Conservation (phyloP, 1,140 invertebrate species). For the Ridgeia piscesae region DNA sequence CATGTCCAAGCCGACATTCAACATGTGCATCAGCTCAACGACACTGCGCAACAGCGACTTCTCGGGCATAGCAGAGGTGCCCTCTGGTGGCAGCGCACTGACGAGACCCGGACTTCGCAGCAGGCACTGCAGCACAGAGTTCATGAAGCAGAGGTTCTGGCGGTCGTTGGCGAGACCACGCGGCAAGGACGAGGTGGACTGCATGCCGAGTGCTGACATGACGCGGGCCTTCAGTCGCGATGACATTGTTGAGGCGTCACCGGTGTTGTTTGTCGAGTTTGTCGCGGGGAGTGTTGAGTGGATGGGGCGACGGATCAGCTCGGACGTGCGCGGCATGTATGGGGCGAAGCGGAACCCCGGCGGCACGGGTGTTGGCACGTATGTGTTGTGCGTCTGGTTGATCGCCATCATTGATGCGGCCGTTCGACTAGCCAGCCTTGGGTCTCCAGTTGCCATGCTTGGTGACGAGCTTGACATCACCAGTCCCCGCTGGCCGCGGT, state of each 20-base stretch:
- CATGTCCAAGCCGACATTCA: background rate
- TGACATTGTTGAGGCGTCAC: conserved; percentile 19
- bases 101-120: conserved; percentile 44
- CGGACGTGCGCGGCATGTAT: conserved; percentile 32
- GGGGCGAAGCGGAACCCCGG: conserved; percentile 7
- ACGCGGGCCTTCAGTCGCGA: conserved; percentile 37
- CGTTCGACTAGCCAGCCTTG: background rate
- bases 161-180: conserved; percentile 49
- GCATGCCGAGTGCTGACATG: conserved; percentile 44
- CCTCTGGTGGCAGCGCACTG: background rate
- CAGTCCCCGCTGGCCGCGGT: background rate
- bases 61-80: background rate
- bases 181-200: conserved; percentile 32
- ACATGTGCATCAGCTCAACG: background rate
- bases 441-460: background rate
- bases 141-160: conserved; percentile 54
- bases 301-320: conserved; percentile 38
- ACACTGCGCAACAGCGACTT: background rate
- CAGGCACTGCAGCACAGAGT: conserved; percentile 52
- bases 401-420: background rate
- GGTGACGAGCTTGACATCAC: background rate
- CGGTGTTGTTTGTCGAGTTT: background rate
- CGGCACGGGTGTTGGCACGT: background rate
- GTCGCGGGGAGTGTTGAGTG: conserved; percentile 28
- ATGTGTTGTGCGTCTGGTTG: background rate